Evolutionary conservation across 2,797 vertebrate species (phyloP).

Genomic region (Bufotes viridis): DNA sequence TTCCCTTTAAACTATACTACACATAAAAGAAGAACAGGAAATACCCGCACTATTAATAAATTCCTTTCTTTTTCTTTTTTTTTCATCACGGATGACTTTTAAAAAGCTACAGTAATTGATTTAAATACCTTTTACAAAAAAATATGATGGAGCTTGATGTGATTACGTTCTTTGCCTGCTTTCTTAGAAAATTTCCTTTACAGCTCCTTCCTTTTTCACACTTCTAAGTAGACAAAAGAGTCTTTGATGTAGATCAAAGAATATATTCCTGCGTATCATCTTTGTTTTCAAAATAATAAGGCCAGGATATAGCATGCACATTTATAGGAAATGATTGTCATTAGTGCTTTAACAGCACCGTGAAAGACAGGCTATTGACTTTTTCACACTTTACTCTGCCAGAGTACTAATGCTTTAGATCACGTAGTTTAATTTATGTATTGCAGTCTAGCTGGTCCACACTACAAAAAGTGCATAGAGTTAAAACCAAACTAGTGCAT

Average conservation of each 20-base stretch:
- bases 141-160: not conserved
- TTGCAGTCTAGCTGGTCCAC: not conserved
- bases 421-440: slow-evolving; percentile 13
- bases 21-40: not conserved
- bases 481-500: not conserved
- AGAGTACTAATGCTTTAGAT: slow-evolving; percentile 11
- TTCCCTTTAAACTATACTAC: not conserved
- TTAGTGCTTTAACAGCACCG: slow-evolving; percentile 13
- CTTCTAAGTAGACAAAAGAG: slow-evolving; percentile 44
- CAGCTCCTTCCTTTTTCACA: not conserved
- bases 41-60: not conserved
- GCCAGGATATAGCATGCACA: slow-evolving; percentile 10
- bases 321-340: slow-evolving; percentile 17
- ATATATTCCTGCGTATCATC: slow-evolving; percentile 26
- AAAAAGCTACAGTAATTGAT: not conserved
- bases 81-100: not conserved
- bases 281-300: slow-evolving; percentile 37
- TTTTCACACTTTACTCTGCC: not conserved
- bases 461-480: not conserved
- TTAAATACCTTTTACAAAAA: slow-evolving; percentile 9
- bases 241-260: slow-evolving; percentile 56
- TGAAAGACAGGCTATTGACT: slow-evolving; percentile 36
- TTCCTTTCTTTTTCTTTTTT: not conserved
- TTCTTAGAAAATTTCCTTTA: slow-evolving; percentile 18
- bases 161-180: slow-evolving; percentile 1